Conservation (phyloP, 1,140 invertebrate genomes). For the Hypothenemus hampei region DNA sequence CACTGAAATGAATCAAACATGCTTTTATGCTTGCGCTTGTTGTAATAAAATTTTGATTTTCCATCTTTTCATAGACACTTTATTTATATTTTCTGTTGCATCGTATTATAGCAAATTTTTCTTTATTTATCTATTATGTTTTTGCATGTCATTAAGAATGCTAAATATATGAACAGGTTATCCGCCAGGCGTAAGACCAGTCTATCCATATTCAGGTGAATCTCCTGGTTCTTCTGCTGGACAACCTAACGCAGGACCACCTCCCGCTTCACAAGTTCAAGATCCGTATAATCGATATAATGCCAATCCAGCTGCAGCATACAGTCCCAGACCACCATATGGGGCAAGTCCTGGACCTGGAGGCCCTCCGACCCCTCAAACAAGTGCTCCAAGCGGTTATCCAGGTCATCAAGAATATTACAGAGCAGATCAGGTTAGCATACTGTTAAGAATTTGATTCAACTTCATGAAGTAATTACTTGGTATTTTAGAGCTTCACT, state of each 20-base stretch:
- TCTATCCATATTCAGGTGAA: slow-evolving; percentile 60
- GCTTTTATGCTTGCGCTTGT: no score
- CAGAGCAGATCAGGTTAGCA: slow-evolving; percentile 51
- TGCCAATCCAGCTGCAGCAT: slow-evolving; percentile 39
- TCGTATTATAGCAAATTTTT: background rate
- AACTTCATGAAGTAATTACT: background rate
- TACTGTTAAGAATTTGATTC: no score
- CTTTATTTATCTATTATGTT: slow-evolving; percentile 9
- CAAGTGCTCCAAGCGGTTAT: slow-evolving; percentile 44
- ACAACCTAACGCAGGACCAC: slow-evolving; percentile 30
- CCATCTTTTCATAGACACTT: no score
- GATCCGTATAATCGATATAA: slow-evolving; percentile 50
- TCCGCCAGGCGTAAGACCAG: slow-evolving; percentile 61
- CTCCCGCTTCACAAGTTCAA: slow-evolving; percentile 44
- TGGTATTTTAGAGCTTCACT: no score
- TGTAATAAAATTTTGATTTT: no score
- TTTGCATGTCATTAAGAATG: slow-evolving; percentile 28
- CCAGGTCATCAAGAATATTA: slow-evolving; percentile 63
- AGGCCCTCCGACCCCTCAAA: slow-evolving; percentile 23
- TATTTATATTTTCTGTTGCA: background rate
- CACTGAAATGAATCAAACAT: no score
- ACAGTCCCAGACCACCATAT: slow-evolving; percentile 42
- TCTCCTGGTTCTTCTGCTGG: slow-evolving; percentile 31
- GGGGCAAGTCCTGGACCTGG: slow-evolving; percentile 36
- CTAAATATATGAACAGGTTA: slow-evolving; percentile 47